A percentile compares a stretch with the other conserved stretches of the same genome.
Conservation (phyloP, 1,140 invertebrate species). For the Drosophila lacertosa region DNA sequence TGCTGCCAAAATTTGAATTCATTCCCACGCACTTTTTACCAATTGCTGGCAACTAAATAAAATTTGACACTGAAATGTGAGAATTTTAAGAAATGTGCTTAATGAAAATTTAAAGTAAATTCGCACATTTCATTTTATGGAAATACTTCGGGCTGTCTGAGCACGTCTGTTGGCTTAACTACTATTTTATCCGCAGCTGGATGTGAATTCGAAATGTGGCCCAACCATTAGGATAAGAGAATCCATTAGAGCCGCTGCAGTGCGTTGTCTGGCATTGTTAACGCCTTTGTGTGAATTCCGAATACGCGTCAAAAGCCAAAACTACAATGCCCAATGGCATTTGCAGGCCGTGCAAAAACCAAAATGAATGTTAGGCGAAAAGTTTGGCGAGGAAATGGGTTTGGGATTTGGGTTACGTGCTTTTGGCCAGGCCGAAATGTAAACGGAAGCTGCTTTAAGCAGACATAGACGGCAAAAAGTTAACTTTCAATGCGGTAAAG, state of each 20-base stretch:
- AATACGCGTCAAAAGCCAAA: background rate
- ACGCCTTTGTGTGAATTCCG: background rate
- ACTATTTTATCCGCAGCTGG: background rate
- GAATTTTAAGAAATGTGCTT: background rate
- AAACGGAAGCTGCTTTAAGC: constrained; percentile 24
- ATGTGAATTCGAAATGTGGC: background rate
- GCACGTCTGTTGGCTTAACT: background rate
- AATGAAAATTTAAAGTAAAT: constrained; percentile 13
- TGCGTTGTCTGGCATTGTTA: constrained; percentile 5
- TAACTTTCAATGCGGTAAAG: constrained; percentile 48
- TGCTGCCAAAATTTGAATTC: background rate
- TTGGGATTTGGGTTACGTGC: constrained; percentile 9
- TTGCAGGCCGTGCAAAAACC: background rate
- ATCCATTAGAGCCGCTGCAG: constrained; percentile 12
- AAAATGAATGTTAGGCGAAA: background rate
- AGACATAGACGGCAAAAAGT: constrained; percentile 33
- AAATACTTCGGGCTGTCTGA: background rate
- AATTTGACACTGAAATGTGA: constrained; percentile 7
- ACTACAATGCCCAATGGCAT: constrained; percentile 4
- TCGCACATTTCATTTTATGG: background rate
- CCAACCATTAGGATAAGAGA: background rate
- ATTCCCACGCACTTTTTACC: no score
- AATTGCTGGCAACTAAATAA: background rate
- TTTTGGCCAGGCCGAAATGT: background rate
- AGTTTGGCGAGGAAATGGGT: background rate